phyloP scores from a whole-genome alignment of 2,113 vertebrate genomes.

The Tauraco erythrolophus region DNA sequence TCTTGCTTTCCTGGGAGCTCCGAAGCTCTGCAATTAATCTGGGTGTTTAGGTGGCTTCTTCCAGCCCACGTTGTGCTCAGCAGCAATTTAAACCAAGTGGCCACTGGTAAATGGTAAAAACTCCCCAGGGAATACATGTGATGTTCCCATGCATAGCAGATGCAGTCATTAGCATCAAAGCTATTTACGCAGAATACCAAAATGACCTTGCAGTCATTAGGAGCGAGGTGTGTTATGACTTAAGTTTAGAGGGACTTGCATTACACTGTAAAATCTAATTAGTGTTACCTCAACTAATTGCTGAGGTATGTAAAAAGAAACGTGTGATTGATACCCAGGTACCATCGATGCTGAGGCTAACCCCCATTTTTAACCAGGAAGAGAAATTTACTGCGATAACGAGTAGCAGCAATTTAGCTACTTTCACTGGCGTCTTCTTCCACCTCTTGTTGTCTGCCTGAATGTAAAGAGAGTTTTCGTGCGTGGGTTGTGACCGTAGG shows the following conservation, averaged over 20 bases:
- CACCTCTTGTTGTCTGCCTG: neutral
- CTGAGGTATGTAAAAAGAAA: constrained; percentile 70
- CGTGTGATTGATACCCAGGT: neutral
- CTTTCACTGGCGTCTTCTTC: neutral
- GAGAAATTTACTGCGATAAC: neutral
- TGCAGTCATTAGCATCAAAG: constrained; percentile 73
- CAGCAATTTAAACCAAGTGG: constrained; percentile 73
- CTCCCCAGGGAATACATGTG: constrained; percentile 63
- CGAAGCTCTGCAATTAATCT: constrained; percentile 4
- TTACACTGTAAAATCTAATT: constrained; percentile 81
- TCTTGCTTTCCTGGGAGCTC: neutral
- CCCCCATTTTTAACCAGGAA: neutral
- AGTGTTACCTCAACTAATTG: constrained; percentile 76
- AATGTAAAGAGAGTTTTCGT: neutral
- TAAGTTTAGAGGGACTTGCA: constrained; percentile 75
- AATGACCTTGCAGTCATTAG: constrained; percentile 78
- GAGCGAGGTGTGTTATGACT: constrained; percentile 71
- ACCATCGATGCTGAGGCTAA: neutral
- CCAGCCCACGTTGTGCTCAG: constrained; percentile 13
- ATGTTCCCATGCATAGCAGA: constrained; percentile 71
- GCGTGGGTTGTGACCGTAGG: neutral
- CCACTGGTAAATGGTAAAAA: constrained; percentile 73
- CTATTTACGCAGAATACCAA: constrained; percentile 45
- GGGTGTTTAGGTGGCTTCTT: constrained; percentile 45
- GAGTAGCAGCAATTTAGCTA: neutral